Base-by-base conservation (phyloP, 2,797 vertebrate species). In the Arctocebus calabarensis region DNA sequence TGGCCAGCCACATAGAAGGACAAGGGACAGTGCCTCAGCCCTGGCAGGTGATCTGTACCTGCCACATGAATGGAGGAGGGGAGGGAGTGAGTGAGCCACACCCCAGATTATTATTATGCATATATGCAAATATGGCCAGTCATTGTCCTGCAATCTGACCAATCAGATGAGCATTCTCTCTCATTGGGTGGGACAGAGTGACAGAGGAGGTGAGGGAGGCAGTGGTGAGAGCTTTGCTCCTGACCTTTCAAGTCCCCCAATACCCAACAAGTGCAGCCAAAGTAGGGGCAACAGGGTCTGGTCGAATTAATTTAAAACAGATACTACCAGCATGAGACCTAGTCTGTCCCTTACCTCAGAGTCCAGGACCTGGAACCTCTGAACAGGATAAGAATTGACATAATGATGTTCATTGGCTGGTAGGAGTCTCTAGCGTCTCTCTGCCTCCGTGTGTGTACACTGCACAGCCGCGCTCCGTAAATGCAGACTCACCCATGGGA, bases 401-500 rank as follows among this genome's bases (percentile, higher is more conserved):
- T 64, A 45, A 62, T 7, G n/a, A 37, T 20, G 34, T 37, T 19
- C 62, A 12, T 45, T 25, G 75, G 19, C 23, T 61, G 20, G 27
- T 7, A 23, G 32, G 59, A 45, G 7, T 34, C n/a, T 23, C 32
- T 23, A 4, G 20, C 34, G 22, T 23, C 7, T 68, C n/a, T 66
- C 16, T 66, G 52, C 19, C 10, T 94, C 90, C 12, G 4, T 0
- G 7, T 0, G 5, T 59, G 25, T 5, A 11, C 17, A 77, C 1
- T 5, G 48, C 14, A 22, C 17, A 34, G 37, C 2, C 1, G 20
- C 23, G 70, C 23, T 78, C 70, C 57, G 3, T 68, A 34, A 68
- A 68, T 61, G 40, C 29, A 4, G 23, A 7, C 10, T 0, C 1
- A 45, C 25, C 68, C 4, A 0, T 8, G 5, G 40, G 32, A 32